phyloP scores from a whole-genome alignment of 2,113 vertebrate genomes.

The Acanthochromis polyacanthus region DNA sequence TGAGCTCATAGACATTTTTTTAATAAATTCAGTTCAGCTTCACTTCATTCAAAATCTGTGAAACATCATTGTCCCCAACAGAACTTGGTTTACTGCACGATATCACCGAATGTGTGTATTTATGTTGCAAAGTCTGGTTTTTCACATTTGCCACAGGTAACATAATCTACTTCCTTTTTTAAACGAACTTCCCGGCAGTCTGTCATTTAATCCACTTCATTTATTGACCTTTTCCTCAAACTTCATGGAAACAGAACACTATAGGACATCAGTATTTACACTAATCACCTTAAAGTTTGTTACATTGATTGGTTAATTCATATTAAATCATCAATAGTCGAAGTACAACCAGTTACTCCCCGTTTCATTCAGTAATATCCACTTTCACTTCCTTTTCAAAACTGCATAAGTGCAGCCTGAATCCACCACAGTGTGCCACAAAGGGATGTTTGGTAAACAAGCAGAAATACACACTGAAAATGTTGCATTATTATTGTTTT shows the following conservation, averaged over 20 bases:
- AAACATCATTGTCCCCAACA: too few species aligned
- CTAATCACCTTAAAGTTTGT: neutral
- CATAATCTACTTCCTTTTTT: too few species aligned
- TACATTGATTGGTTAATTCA: neutral
- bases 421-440: neutral
- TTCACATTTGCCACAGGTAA: neutral
- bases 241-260: neutral
- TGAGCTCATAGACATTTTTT: too few species aligned
- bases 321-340: neutral
- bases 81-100: too few species aligned
- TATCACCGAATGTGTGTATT: too few species aligned
- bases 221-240: neutral
- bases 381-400: constrained; percentile 25
- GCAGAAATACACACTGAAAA: neutral
- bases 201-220: neutral
- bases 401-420: constrained; percentile 2
- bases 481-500: neutral
- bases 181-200: too few species aligned
- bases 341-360: neutral
- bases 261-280: neutral
- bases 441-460: neutral
- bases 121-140: neutral
- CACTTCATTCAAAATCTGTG: too few species aligned
- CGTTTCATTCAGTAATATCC: neutral
- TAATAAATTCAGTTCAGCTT: too few species aligned